Conservation (phyloP, 2,888 invertebrate genomes). For the Drosophila seclusa region DNA sequence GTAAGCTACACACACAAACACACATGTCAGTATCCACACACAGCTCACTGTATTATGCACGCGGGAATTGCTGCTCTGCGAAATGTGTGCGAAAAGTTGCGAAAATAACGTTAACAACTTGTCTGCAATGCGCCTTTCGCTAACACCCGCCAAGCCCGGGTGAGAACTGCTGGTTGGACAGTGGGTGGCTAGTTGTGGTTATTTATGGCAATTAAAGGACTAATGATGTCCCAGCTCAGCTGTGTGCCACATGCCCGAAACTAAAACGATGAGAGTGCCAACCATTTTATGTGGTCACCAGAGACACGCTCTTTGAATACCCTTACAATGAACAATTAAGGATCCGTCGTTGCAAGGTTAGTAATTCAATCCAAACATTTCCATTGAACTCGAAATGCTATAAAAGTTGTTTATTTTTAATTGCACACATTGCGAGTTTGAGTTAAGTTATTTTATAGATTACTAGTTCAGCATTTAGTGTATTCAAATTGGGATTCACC, state of each 20-base stretch:
- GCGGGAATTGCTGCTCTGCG: constrained; percentile 61
- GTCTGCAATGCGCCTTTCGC: constrained; percentile 44
- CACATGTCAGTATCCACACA: constrained; percentile 4
- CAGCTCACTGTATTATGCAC: constrained; percentile 67
- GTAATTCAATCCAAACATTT: neutral
- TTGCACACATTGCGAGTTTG: neutral
- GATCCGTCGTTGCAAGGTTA: too few species aligned
- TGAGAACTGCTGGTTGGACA: neutral
- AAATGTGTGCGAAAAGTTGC: constrained; percentile 58
- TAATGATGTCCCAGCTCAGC: constrained; percentile 79
- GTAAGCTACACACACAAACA: constrained; percentile 45
- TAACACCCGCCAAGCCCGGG: constrained; percentile 5
- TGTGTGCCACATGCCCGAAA: constrained; percentile 52
- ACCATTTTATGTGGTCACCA: constrained; percentile 40
- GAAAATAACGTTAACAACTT: constrained; percentile 80
- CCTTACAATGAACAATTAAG: constrained; percentile 21
- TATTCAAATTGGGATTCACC: neutral
- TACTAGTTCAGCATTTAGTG: neutral
- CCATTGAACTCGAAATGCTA: neutral
- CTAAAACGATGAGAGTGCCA: constrained; percentile 39
- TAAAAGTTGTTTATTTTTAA: neutral
- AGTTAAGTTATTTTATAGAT: neutral
- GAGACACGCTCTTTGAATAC: constrained; percentile 39
- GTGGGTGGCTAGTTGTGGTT: constrained; percentile 61
- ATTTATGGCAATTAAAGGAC: constrained; percentile 82